Base-by-base conservation (phyloP, 2,797 vertebrate genomes). In the Scleropages formosus region DNA sequence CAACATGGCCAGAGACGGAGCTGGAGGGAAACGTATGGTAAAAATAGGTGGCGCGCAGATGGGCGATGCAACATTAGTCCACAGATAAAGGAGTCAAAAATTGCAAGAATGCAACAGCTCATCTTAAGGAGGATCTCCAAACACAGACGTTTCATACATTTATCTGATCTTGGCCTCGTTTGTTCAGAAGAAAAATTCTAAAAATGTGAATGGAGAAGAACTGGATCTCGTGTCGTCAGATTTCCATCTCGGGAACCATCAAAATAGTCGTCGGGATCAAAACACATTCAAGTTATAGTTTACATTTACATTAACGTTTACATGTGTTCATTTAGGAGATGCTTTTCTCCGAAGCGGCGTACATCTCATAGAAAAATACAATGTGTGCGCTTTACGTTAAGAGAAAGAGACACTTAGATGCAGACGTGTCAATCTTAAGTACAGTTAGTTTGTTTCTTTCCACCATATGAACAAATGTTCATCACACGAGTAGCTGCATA, bases 91-190 rank as follows among this genome's bases (percentile, higher is more conserved):
- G 12, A 2, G 2, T 2, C 6, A 2, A 39, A 39, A 39, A 39
- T 11, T 49, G 15, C 47, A 69, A 49, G n/a, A 68, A 4, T 13
- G 47, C 10, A 22, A 26, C n/a, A 20, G 6, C 47, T 51, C 1
- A 3, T 69, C 49, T 71, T 53, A 8, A 53, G 13, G 27, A 51
- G n/a, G 51, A n/a, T 26, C 1, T 16, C 53, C 31, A 59, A 15
- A 18, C 2, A 2, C 27, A 12, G 44, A 31, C 22, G 61, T n/a
- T 11, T 0, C 31, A n/a, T 18, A 58, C 59, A 53, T 22, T 27
- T 26, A 27, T 71, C 47, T 71, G 26, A 58, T 24, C 26, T 39
- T 56, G 18, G 12, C 69, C 69, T 47, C 72, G 69, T 59, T 72
- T 22, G 46, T 61, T 16, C 60, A 16, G 4, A 44, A 46, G 12